Evolutionary conservation across 1,140 invertebrate species (phyloP).

Genomic region (Bombus turneri): DNA sequence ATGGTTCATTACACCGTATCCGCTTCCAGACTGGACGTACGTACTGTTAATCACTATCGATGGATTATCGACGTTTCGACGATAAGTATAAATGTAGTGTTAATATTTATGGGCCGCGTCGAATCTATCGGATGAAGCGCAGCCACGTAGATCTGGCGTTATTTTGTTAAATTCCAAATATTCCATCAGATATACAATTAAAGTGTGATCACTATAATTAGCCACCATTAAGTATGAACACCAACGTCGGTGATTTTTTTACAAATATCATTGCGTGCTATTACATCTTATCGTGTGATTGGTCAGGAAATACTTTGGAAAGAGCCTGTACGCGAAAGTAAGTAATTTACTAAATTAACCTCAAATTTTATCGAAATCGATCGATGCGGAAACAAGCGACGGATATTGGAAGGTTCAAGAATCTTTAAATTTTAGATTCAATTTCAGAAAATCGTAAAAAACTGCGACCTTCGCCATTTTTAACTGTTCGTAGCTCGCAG

Average conservation of each 20-base stretch:
- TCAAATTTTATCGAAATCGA: too few species aligned
- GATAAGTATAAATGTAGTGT: slow-evolving; percentile 1
- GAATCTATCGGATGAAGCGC: not conserved
- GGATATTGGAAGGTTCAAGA: too few species aligned
- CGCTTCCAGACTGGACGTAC: slow-evolving; percentile 6
- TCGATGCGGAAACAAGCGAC: too few species aligned
- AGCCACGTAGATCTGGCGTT: not conserved
- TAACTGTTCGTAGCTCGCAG: too few species aligned
- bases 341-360: not conserved
- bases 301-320: not conserved
- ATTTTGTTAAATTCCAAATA: not conserved
- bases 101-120: slow-evolving; percentile 16
- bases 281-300: not conserved
- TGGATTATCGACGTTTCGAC: slow-evolving; percentile 14
- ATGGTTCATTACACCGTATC: slow-evolving; percentile 15
- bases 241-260: not conserved
- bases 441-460: too few species aligned
- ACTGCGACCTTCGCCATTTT: too few species aligned
- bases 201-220: slow-evolving; percentile 3
- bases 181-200: not conserved
- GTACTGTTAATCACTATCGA: slow-evolving; percentile 15
- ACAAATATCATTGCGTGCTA: not conserved
- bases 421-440: too few species aligned
- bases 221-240: not conserved
- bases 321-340: not conserved